Percentiles rank a stretch among this genome's conserved stretches.
These are phyloP conservation scores for Urocyon cinereoargenteus DNA, from an alignment of 2,797 vertebrate genomes.

Conservation along the genomic window DNA sequence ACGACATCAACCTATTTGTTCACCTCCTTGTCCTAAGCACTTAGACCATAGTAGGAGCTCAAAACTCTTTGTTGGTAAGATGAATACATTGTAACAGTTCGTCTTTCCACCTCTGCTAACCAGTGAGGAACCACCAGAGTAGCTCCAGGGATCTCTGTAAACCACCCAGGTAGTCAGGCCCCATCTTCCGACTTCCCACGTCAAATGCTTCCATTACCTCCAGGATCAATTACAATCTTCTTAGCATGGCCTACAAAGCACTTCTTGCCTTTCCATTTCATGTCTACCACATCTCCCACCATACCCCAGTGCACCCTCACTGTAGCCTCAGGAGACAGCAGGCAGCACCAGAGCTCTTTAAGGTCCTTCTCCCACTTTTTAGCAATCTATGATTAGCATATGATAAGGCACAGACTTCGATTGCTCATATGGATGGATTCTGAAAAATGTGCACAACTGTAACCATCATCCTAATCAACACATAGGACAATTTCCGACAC, in stretches of 20 bases:
- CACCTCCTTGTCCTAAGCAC: neutral
- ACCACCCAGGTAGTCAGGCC: neutral
- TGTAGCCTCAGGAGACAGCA: neutral
- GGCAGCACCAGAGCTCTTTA: too few species aligned
- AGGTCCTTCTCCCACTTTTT: neutral
- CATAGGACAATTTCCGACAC: neutral
- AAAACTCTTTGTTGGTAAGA: neutral
- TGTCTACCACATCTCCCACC: too few species aligned
- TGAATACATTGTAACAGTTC: too few species aligned
- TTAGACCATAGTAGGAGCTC: neutral
- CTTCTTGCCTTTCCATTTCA: neutral
- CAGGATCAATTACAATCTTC: neutral
- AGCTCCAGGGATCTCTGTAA: neutral
- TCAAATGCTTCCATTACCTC: neutral
- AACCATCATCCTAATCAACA: neutral
- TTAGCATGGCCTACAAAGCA: neutral
- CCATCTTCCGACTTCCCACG: neutral
- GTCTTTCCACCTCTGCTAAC: neutral
- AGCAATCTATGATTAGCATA: neutral
- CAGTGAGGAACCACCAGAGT: neutral
- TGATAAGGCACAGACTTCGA: too few species aligned
- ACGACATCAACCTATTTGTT: neutral
- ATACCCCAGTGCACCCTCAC: accelerated
- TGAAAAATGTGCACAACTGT: neutral
- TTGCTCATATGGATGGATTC: neutral